Evolutionary conservation across 2,113 vertebrate genomes (phyloP), one percentile per base, ranked within the genome.

Genomic region (Thryonomys swinderianus): DNA sequence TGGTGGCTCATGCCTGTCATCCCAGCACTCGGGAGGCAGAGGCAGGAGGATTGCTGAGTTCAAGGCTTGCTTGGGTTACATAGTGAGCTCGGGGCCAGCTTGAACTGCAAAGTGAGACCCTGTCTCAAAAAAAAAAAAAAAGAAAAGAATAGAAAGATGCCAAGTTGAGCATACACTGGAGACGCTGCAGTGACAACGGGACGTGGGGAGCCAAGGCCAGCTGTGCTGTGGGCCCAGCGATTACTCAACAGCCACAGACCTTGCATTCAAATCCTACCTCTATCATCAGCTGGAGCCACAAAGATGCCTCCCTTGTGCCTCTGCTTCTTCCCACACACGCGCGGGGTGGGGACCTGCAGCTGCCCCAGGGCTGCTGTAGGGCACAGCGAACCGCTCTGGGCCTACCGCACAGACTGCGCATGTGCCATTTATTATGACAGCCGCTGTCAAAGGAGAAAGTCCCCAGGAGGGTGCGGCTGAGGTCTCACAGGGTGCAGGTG

Each of bases 301-400:
- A 4, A 71, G 73, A 51, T 20, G 2, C 16, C 37, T 32, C 17
- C 7, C 2, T 4, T 1, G 10, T 8, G 42, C 57, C 57, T 48
- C 78, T 51, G 40, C 25, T 32, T 0, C 34, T 42, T 30, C 51
- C 87, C 5, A 4, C 12, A 3, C 0, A 0, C 3, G 13, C 6
- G 0, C 0, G 0, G 8, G 6, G 23, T 1, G 18, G 2, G 3
- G 17, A 1, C 20, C 20, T 0, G 0, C 1, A 16, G 40, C 37
- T 30, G 5, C 18, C 78, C 53, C 45, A 23, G 9, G 30, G 32
- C 40, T 61, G 62, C 90, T 30, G 2, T 8, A 13, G 62, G 25
- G 30, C 40, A 25, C 21, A 1, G 0, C 40, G 64, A 55, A 48
- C 5, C 11, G 0, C 1, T 17, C 71, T 14, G 45, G 32, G 18